A percentile compares a stretch with the other conserved stretches of the same genome.
phyloP scores from a whole-genome alignment of 2,113 vertebrate species.

The Carlito syrichta region DNA sequence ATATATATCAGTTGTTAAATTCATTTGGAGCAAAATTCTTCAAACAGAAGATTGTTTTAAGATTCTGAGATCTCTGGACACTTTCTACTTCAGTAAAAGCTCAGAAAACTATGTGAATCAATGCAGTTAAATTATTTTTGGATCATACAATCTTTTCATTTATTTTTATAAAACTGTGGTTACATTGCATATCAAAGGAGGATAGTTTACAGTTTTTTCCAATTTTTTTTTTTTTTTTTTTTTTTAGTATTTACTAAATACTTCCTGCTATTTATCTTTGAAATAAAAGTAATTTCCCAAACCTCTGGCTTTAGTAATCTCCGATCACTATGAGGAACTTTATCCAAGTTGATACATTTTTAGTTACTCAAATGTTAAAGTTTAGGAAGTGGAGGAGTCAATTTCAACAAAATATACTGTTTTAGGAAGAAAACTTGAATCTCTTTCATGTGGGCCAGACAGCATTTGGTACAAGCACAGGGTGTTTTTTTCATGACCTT shows the following conservation, averaged over 20 bases:
- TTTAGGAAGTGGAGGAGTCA: not conserved
- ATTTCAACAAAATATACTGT: not conserved
- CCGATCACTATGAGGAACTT: not conserved
- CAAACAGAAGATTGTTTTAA: not conserved
- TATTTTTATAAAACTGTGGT: not conserved
- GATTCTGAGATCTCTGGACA: not conserved
- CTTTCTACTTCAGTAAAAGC: not conserved
- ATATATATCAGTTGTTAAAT: not conserved
- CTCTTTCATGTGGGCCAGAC: not conserved
- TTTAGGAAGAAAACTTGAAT: not conserved
- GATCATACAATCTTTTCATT: not conserved
- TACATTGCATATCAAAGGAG: not conserved
- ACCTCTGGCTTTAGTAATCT: not conserved
- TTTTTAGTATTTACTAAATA: not conserved
- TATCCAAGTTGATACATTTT: not conserved
- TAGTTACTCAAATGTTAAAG: not conserved
- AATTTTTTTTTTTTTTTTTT: not conserved
- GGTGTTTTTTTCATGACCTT: not conserved
- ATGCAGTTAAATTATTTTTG: not conserved
- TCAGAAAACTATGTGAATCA: not conserved
- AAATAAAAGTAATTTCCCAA: not conserved
- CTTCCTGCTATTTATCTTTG: not conserved
- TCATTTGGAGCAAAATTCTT: not conserved
- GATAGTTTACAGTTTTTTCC: not conserved
- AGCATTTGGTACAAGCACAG: not conserved